Evolutionary conservation across 2,113 vertebrate species (phyloP).

Genomic region (Bagarius yarrelli): DNA sequence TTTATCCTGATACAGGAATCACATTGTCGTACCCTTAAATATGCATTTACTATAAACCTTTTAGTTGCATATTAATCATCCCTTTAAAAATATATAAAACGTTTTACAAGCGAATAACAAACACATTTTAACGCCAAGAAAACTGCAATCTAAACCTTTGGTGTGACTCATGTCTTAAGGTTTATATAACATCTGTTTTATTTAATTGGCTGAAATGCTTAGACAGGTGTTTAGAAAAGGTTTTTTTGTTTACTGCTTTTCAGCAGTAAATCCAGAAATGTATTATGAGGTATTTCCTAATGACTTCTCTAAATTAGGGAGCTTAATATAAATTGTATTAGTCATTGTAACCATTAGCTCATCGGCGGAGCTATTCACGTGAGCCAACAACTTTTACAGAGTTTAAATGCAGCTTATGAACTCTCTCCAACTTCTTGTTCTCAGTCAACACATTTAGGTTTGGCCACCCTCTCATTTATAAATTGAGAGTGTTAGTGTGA

Average conservation of each 20-base stretch:
- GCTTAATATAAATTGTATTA: background rate
- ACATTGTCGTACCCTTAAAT: background rate
- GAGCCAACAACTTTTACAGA: background rate
- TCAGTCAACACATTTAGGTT: background rate
- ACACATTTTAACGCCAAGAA: slow-evolving; percentile 3
- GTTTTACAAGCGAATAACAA: background rate
- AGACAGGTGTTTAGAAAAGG: background rate
- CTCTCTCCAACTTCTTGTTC: background rate
- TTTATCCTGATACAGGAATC: background rate
- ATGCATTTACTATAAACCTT: background rate
- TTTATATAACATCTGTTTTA: background rate
- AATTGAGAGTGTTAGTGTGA: background rate
- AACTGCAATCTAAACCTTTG: background rate
- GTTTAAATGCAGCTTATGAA: background rate
- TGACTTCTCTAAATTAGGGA: background rate
- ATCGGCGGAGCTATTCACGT: background rate
- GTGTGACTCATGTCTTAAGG: slow-evolving; percentile 2
- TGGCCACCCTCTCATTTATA: background rate
- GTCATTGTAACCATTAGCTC: slow-evolving; percentile 3
- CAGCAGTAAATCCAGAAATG: slow-evolving; percentile 11
- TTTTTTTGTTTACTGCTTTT: background rate
- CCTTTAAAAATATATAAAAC: background rate
- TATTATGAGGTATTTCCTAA: background rate
- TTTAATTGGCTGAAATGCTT: background rate
- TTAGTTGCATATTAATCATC: background rate